Evolutionary conservation across 2,113 vertebrate species (phyloP).

Genomic region (Vombatus ursinus): DNA sequence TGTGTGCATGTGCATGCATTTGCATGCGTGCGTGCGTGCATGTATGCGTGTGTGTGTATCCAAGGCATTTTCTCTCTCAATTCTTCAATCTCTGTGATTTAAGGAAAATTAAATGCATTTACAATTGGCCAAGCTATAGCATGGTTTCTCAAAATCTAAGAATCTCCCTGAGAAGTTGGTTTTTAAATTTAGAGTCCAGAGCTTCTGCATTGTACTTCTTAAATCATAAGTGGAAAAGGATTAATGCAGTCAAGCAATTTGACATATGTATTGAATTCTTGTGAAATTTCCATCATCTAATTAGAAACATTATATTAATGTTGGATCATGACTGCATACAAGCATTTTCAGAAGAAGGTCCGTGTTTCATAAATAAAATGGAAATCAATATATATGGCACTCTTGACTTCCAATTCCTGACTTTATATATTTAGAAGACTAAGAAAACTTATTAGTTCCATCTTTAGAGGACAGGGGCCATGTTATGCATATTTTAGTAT

Average conservation of each 20-base stretch:
- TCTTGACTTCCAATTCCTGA: not conserved
- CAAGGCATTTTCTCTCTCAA: not conserved
- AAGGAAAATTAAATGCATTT: not conserved
- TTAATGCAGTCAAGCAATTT: not conserved
- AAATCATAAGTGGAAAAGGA: not conserved
- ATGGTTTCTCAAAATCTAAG: not conserved
- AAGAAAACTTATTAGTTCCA: not conserved
- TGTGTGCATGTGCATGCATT: not conserved
- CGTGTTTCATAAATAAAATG: not conserved
- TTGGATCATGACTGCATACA: not conserved
- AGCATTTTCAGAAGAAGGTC: not conserved
- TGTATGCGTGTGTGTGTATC: not conserved
- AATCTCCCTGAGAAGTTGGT: not conserved
- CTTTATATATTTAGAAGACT: not conserved
- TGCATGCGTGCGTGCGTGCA: fast-evolving
- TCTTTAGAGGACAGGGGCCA: not conserved
- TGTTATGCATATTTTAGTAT: not conserved
- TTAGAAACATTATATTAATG: not conserved
- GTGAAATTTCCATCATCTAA: not conserved
- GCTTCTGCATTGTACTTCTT: not conserved
- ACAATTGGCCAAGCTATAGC: not conserved
- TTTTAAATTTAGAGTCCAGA: not conserved
- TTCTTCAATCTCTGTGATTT: not conserved
- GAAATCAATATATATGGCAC: not conserved
- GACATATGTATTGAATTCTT: not conserved